Base-by-base conservation (phyloP, 1,140 invertebrate species). In the Cephus cinctus region DNA sequence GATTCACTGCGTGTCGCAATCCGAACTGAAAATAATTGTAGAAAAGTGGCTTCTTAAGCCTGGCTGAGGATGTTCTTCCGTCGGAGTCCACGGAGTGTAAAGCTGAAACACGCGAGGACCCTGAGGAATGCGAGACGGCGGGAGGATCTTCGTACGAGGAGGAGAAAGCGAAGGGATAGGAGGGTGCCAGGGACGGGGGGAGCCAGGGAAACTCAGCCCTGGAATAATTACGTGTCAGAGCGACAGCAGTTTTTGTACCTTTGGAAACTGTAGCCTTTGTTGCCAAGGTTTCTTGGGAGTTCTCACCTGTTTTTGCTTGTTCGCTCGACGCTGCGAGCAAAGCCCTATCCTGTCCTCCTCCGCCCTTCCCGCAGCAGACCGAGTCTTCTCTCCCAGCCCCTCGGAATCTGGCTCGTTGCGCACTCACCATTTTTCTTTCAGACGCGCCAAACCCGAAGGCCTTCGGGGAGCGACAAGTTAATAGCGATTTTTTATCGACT, bases 401-500 rank as follows among this genome's bases (percentile, higher is more conserved):
- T n/a, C n/a, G n/a, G n/a, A n/a, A n/a, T n/a, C n/a, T n/a, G n/a
- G n/a, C n/a, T n/a, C n/a, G n/a, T n/a, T n/a, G n/a, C n/a, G n/a
- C n/a, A n/a, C n/a, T 27, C 25, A n/a, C 42, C 11, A 43, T 43
- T 43, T 43, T 43, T 43, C 42, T 43, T 43, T n/a, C 6, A 6
- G 25, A 27, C 25, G n/a, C n/a, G 25, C n/a, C 25, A n/a, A 27
- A 6, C 25, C n/a, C n/a, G 6, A 8, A 8, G 25, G 25, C n/a
- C 25, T n/a, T 27, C 25, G 39, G 22, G 27, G 34, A 57, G 53
- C 52, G 53, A 49, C 55, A 50, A 62, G 57, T 55, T 61, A 60
- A 57, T 56, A 60, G 47, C 48, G 54, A 44, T 25, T 57, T 54
- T 53, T 67, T 67, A 69, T 63, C 65, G 63, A 59, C 55, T 50